Evolutionary conservation across 2,113 vertebrate species (phyloP), one percentile per base, ranked within the genome.

Genomic region (Smithornis capensis): DNA sequence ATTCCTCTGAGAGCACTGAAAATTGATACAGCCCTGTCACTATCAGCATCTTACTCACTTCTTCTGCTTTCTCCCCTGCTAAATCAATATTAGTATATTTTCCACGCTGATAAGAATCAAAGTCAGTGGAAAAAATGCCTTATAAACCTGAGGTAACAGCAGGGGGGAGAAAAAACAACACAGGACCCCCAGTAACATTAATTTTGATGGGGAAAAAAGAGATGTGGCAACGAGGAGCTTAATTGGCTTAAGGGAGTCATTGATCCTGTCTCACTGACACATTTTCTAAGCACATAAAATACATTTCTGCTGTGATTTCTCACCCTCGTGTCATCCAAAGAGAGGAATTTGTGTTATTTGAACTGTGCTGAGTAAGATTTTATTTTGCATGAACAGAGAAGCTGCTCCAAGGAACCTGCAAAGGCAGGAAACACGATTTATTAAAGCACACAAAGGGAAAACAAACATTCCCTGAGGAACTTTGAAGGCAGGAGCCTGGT

Each of bases 41-140:
- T 53, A 24, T 89, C 59, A 92, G 49, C 47, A 47, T 53, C 77
- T 68, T 57, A 60, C 52, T 95, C 13, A 10, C 62, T 84, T 79
- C 22, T 89, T 74, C 73, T 78, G 37, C 78, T 78, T 47, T 78
- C 57, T 82, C 78, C 47, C 38, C 49, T 49, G 25, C 47, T 94
- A 89, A 95, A 95, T 95, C 95, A 91, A 52, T 91, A 94, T 71
- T 59, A 83, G 78, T 27, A 18, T 65, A 74, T 55, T 52, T 45
- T 5, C 65, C 69, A 91, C 15, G 6, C 44, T 64, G 83, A 82
- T 63, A 94, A 92, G 69, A 91, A 78, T 64, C 77, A 63, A 77
- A 95, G 64, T 19, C 83, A 42, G 16, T 70, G 63, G 53, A 19
- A 77, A 92, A 89, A 92, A 70, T 12, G 29, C 21, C 27, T 77